Conservation (phyloP, 1,140 invertebrate genomes). For the Saccostrea echinata region DNA sequence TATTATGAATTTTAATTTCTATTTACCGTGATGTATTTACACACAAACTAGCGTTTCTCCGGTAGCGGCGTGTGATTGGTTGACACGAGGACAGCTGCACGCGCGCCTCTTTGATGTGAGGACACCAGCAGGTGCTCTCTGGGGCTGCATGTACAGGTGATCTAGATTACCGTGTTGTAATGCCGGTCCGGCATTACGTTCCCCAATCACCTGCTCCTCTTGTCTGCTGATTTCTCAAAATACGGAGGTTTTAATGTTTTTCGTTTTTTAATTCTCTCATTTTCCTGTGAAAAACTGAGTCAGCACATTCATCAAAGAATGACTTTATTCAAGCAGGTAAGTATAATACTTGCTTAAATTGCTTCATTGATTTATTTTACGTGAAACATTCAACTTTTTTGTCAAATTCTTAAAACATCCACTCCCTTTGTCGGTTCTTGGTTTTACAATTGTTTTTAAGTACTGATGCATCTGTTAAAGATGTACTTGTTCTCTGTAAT, state of each 20-base stretch:
- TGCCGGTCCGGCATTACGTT: neutral
- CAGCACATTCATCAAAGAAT: neutral
- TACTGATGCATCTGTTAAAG: no score
- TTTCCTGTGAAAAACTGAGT: slow-evolving; percentile 7
- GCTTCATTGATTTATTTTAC: no score
- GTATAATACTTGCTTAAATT: neutral
- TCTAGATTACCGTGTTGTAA: neutral
- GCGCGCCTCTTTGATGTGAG: slow-evolving; percentile 13
- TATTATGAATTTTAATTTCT: slow-evolving; percentile 10
- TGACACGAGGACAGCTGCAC: neutral
- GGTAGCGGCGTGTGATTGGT: neutral
- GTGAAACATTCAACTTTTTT: no score
- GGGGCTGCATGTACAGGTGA: slow-evolving; percentile 17
- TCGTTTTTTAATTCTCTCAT: neutral
- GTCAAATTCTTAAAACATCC: no score
- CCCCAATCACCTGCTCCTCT: neutral
- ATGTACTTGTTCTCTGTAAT: no score
- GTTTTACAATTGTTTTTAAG: no score
- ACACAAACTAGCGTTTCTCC: neutral
- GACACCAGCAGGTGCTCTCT: neutral
- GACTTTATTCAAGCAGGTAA: neutral
- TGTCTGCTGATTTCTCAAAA: neutral
- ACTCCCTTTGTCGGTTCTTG: no score
- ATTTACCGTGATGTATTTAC: slow-evolving; percentile 1
- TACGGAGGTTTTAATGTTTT: neutral